Percentiles rank a stretch among this genome's conserved stretches.
Evolutionary conservation across 2,888 invertebrate species (phyloP).

Genomic region (Malacosoma neustria): DNA sequence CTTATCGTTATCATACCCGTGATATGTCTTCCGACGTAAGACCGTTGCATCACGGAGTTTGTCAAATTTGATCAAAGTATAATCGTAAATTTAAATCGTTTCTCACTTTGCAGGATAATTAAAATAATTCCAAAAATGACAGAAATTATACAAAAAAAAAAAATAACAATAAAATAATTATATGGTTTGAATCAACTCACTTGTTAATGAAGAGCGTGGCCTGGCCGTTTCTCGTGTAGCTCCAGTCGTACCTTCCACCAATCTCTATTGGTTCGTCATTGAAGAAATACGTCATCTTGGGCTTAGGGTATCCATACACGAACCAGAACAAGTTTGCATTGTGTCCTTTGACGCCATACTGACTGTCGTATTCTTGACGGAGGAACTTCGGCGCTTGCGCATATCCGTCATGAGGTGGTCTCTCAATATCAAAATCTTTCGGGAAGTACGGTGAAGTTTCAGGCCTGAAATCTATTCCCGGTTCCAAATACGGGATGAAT

Average conservation of each 20-base stretch:
- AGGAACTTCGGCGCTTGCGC: conserved; percentile 91
- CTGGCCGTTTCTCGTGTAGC: conserved; percentile 92
- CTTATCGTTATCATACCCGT: too few species aligned
- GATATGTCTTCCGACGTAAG: too few species aligned
- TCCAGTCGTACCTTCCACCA: conserved; percentile 89
- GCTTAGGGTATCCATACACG: conserved; percentile 97
- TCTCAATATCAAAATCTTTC: conserved; percentile 92
- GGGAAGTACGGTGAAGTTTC: conserved; percentile 92
- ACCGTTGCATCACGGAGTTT: too few species aligned
- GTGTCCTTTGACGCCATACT: conserved; percentile 95
- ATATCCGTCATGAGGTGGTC: conserved; percentile 90
- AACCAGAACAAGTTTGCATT: conserved; percentile 94
- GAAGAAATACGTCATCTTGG: conserved; percentile 92
- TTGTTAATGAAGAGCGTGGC: conserved; percentile 92
- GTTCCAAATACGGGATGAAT: conserved; percentile 85
- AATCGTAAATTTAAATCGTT: too few species aligned
- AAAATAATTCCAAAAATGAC: too few species aligned
- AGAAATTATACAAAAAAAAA: too few species aligned
- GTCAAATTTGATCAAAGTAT: too few species aligned
- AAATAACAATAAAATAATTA: too few species aligned
- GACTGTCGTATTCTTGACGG: conserved; percentile 88
- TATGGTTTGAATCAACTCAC: conserved; percentile 48
- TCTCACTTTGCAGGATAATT: too few species aligned
- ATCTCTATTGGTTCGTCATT: conserved; percentile 87
- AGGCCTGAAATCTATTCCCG: conserved; percentile 88